Evolutionary conservation across 2,888 invertebrate species (phyloP).

Genomic region (Herminia tarsipennalis): DNA sequence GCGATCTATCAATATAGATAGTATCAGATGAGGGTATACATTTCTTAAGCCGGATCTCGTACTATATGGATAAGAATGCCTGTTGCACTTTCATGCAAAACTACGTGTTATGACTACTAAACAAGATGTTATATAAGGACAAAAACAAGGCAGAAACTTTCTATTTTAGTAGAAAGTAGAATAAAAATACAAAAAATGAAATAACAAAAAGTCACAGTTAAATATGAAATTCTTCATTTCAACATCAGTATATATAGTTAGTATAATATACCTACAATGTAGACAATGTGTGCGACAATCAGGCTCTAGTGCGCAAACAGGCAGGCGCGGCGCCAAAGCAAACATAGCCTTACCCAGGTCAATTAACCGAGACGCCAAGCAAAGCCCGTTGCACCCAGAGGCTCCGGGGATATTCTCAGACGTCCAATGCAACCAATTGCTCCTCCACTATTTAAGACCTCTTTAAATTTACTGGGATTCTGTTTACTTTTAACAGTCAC

Average conservation of each 20-base stretch:
- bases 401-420: slow-evolving; percentile 16
- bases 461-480: slow-evolving; percentile 7
- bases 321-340: slow-evolving; percentile 63
- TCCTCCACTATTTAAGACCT: slow-evolving; percentile 6
- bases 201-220: no score
- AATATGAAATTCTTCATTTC: slow-evolving; percentile 1
- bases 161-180: no score
- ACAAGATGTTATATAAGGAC: no score
- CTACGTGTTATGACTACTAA: no score
- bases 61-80: no score
- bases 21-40: no score
- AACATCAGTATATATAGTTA: background rate
- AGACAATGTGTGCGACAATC: slow-evolving; percentile 56
- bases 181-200: no score
- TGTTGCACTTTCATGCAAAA: no score
- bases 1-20: no score
- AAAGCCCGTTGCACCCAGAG: slow-evolving; percentile 33
- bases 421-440: slow-evolving; percentile 14
- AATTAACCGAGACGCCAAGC: slow-evolving; percentile 61
- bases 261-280: slow-evolving; percentile 22
- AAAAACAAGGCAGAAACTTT: no score
- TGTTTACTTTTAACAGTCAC: no score
- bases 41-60: no score
- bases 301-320: slow-evolving; percentile 61
- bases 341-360: slow-evolving; percentile 60